A percentile compares a stretch with the other conserved stretches of the same genome.
Conservation (phyloP, 35 echinoderm and acorn worm species). For the Eucidaris tribuloides region DNA sequence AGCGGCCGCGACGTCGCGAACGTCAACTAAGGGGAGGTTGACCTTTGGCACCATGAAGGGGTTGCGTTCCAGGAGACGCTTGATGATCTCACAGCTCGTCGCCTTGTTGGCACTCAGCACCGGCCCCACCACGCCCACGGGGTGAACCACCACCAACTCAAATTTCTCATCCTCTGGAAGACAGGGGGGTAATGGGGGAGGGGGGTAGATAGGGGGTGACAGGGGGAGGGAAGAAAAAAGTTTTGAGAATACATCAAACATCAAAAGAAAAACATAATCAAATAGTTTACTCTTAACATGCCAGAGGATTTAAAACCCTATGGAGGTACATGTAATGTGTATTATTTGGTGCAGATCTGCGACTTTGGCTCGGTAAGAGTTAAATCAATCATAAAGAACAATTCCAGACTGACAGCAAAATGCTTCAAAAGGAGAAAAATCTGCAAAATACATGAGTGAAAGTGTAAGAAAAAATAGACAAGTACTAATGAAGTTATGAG, state of each 20-base stretch:
- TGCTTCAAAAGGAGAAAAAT: too few relatives aligned
- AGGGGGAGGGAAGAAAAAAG: neutral
- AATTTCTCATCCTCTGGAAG: conserved; percentile 61
- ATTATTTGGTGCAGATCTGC: too few relatives aligned
- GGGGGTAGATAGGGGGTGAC: neutral
- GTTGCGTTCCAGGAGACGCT: conserved; percentile 38
- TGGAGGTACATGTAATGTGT: too few relatives aligned
- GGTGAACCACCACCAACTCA: conserved; percentile 61
- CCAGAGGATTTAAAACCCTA: too few relatives aligned
- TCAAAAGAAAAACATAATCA: neutral
- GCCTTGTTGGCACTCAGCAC: conserved; percentile 15
- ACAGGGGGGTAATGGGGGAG: neutral
- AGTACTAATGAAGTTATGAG: too few relatives aligned
- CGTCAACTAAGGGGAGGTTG: conserved; percentile 55
- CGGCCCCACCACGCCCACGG: conserved; percentile 39
- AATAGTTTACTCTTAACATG: neutral
- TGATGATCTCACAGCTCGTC: conserved; percentile 43
- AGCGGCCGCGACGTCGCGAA: conserved; percentile 60
- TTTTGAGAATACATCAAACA: neutral
- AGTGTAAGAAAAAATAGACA: too few relatives aligned
- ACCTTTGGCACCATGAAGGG: conserved; percentile 44
- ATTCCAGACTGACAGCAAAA: too few relatives aligned
- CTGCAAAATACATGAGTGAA: too few relatives aligned
- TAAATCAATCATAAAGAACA: too few relatives aligned
- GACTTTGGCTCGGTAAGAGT: too few relatives aligned